A percentile compares a stretch with the other conserved stretches of the same genome.
These are phyloP conservation scores for Hephaestus fuliginosus DNA, from an alignment of 2,797 vertebrate species.

Conservation along the genomic window DNA sequence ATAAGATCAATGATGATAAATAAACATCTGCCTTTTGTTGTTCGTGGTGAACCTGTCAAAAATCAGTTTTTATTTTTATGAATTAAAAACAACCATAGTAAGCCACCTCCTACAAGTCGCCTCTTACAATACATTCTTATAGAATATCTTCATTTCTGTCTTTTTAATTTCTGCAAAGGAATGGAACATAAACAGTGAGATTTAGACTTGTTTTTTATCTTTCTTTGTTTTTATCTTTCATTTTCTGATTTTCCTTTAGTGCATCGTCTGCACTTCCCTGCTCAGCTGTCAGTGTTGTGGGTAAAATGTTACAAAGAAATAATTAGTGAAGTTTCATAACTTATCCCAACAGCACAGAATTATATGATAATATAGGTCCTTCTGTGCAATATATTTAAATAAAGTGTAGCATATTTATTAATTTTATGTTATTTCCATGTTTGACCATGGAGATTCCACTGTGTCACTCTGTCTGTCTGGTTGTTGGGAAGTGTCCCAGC, in stretches of 20 bases:
- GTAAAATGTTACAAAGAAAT: not conserved
- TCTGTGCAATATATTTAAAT: not conserved
- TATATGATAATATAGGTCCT: not conserved
- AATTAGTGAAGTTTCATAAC: not conserved
- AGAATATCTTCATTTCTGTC: not conserved
- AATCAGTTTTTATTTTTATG: not conserved
- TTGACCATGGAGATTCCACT: constrained; percentile 14
- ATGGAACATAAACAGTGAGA: not conserved
- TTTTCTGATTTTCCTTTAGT: constrained; percentile 8
- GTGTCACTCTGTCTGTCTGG: constrained; percentile 53
- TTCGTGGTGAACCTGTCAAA: not conserved
- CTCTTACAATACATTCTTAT: not conserved
- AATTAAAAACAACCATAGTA: not conserved
- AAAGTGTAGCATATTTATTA: not conserved
- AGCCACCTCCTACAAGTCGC: not conserved
- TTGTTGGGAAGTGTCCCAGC: constrained; percentile 64
- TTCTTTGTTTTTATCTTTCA: not conserved
- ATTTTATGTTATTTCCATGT: not conserved
- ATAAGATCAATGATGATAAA: not conserved
- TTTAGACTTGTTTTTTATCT: not conserved
- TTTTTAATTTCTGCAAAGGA: not conserved
- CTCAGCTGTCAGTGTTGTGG: not conserved
- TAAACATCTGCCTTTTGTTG: not conserved
- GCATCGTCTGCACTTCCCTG: not conserved
- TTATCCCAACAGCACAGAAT: not conserved